These are phyloP conservation scores for Steatocranus sp. DNA, from an alignment of 2,797 vertebrate genomes.

Conservation along the genomic window DNA sequence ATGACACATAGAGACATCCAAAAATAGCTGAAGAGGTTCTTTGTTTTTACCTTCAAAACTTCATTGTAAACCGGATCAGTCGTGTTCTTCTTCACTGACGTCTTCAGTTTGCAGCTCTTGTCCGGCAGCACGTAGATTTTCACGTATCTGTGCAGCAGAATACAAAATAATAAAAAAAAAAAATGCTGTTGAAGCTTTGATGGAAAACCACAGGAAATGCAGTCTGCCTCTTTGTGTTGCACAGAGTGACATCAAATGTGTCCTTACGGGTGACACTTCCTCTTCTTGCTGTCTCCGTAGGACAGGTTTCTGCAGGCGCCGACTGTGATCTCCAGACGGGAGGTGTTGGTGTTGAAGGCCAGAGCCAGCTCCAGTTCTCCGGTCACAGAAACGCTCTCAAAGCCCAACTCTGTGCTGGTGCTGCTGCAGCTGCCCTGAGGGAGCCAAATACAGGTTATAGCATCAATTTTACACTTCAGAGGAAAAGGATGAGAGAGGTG, in stretches of 20 bases:
- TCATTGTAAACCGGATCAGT: conserved; percentile 83
- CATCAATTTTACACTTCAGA: neutral
- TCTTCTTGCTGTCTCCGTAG: conserved; percentile 80
- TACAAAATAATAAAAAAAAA: neutral
- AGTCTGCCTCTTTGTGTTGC: neutral
- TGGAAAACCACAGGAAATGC: neutral
- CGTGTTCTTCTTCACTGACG: conserved; percentile 81
- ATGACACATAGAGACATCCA: neutral
- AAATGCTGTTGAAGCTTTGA: neutral
- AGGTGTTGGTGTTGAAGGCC: conserved; percentile 69
- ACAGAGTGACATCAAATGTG: neutral
- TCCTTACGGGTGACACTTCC: conserved; percentile 87
- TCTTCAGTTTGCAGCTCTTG: conserved; percentile 83
- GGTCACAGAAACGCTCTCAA: conserved; percentile 58
- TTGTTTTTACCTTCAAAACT: conserved; percentile 78
- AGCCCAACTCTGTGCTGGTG: conserved; percentile 74
- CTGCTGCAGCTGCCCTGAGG: conserved; percentile 79
- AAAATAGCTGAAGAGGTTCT: neutral
- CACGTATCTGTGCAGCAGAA: conserved; percentile 74
- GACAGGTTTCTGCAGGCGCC: conserved; percentile 81
- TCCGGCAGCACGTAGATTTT: conserved; percentile 85
- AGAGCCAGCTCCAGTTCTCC: conserved; percentile 86
- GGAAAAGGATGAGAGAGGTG: neutral
- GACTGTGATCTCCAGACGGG: conserved; percentile 81
- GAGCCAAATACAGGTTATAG: neutral